Base-by-base conservation (phyloP, 2,888 invertebrate species). In the Tetragonisca angustula region DNA sequence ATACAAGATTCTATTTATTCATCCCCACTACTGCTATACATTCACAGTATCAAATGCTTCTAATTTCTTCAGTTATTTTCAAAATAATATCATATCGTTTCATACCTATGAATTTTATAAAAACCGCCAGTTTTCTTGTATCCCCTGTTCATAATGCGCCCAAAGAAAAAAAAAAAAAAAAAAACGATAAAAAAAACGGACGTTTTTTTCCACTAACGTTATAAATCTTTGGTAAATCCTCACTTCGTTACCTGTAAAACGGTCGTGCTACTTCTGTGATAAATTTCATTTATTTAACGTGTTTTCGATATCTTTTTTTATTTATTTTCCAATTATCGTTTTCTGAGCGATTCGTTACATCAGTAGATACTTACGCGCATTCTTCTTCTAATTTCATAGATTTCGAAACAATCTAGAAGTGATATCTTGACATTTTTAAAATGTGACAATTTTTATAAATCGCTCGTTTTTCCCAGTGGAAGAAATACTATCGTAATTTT, bases 1-100 rank as follows among this genome's bases (percentile, higher is more conserved):
- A 83, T 84, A 81, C 80, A 78, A 78, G 77, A 85, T 85, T 89
- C 79, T 84, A 85, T 83, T 83, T 79, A 81, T 84, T 84, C 74
- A 82, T 84, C 89, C 89, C 89, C 86, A 85, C 90, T 74, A 64
- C 76, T 27, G 5, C 64, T 32, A 32, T 36, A 43, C 59, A 65
- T 76, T 70, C 74, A 13, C 62, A 75, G 56, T 71, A 76, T 62
- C 50, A 61, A 74, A 71, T 49, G 24, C 73, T 49, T 52, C 32
- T 19, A 27, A 50, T 71, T 79, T 64, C 61, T 67, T 65, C 49
- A 11, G 19, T 43, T 49, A 49, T 61, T 43, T 74, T 52, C 61
- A 0, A 80, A 65, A 0, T 19, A 19, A 2, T 49, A 19, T 64
- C 17, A 21, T 17, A 15, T 13, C 19, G 19, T 59, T 59, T 59